Evolutionary conservation across 2,113 vertebrate species (phyloP).

Genomic region (Peromyscus leucopus): DNA sequence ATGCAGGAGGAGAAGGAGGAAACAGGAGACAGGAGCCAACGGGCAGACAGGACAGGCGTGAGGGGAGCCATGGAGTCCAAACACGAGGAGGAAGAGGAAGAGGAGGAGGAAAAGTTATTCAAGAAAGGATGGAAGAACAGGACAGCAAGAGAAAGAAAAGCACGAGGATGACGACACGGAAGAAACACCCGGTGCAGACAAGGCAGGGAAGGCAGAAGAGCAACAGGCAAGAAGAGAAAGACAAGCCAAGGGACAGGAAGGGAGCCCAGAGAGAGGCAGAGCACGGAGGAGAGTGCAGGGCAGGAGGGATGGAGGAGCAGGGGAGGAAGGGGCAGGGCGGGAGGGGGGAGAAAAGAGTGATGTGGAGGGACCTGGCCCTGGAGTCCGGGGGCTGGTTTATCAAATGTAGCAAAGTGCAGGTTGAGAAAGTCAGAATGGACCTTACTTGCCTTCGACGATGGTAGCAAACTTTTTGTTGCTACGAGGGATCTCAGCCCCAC

Average conservation of each 20-base stretch:
- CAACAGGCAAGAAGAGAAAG: conserved; percentile 26
- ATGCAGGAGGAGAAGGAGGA: not conserved
- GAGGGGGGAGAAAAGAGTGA: conserved; percentile 80
- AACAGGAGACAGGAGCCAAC: not conserved
- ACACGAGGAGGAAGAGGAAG: not conserved
- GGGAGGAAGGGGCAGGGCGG: not conserved
- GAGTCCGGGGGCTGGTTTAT: conserved; percentile 80
- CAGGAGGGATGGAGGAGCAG: not conserved
- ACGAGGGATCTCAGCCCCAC: conserved; percentile 87
- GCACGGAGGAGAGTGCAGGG: not conserved
- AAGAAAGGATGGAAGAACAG: not conserved
- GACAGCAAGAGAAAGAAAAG: not conserved
- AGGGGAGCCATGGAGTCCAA: conserved; percentile 18
- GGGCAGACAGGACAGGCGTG: not conserved
- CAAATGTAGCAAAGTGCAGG: conserved; percentile 85
- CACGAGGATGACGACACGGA: fast-evolving
- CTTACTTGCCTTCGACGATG: conserved; percentile 86
- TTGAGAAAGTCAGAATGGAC: conserved; percentile 86
- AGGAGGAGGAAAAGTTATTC: not conserved
- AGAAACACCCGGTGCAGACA: not conserved
- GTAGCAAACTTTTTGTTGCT: conserved; percentile 88
- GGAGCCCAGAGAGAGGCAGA: conserved; percentile 87
- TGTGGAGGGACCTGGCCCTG: conserved; percentile 80
- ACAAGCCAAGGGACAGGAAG: conserved; percentile 83
- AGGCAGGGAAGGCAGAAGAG: not conserved